Base-by-base conservation (phyloP, 1,140 invertebrate species). In the Solenopsis invicta region DNA sequence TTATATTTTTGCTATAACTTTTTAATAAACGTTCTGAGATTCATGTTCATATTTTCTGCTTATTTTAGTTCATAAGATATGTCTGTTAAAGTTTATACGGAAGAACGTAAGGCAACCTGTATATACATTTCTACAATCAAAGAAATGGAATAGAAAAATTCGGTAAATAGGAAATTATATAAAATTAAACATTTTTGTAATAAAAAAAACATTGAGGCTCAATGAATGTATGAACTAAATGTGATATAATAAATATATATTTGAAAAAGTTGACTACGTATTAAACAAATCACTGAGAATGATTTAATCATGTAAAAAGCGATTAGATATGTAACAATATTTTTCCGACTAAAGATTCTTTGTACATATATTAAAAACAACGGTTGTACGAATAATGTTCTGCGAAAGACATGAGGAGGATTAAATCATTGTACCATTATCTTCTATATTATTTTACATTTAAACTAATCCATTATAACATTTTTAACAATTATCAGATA, bases 351-450 rank as follows among this genome's bases (percentile, higher is more conserved):
- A 50, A 64, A n/a, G 24, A 48, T 10, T 52, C 6, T 61, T 48
- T 50, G 10, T 48, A 50, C 18, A 10, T 18, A 21, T 41, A 13
- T 62, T 48, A 29, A 78, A 18, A 77, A 77, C 16, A 37, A 41
- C 13, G n/a, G 16, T 77, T 64, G 16, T 34, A 37, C 10, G 16
- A n/a, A 62, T 50, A 62, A 62, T 50, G 13, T 61, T 61, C 24
- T 45, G 18, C 29, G 29, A 48, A 64, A 34, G 75, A 78, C 75
- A 64, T 64, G 75, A 78, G 75, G 3, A 78, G 75, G 45, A 78
- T 78, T 78, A 64, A 50, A 50, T 64, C 3, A 78, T 48, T 78
- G 8, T 52, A 29, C 12, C n/a, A 62, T 18, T 77, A 62, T 77
- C 37, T 61, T 62, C 16, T 64, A 64, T 10, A 78, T 78, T 64